phyloP scores from a whole-genome alignment of 2,113 vertebrate genomes.

The Centrocercus urophasianus region DNA sequence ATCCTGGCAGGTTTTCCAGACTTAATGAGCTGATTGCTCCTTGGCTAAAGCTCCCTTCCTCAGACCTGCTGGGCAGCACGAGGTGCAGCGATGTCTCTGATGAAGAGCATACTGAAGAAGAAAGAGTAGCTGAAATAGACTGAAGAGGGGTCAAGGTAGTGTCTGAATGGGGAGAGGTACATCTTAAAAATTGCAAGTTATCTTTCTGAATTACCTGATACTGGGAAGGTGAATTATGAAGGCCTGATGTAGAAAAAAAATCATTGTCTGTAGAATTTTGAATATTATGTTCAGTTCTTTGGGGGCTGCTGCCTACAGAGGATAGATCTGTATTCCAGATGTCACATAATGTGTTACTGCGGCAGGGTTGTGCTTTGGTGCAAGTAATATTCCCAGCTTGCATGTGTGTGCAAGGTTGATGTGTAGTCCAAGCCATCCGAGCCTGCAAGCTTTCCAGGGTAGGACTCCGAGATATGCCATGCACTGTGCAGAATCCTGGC shows the following conservation, averaged over 20 bases:
- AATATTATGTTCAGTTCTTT: constrained; percentile 65
- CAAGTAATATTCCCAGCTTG: constrained; percentile 66
- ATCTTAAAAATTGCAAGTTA: constrained; percentile 74
- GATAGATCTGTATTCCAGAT: constrained; percentile 74
- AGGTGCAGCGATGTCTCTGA: constrained; percentile 81
- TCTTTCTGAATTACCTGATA: constrained; percentile 79
- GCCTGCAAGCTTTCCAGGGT: constrained; percentile 73
- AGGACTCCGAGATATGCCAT: constrained; percentile 65
- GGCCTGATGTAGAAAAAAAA: constrained; percentile 60
- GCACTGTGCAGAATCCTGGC: constrained; percentile 70
- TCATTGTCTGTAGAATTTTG: constrained; percentile 66
- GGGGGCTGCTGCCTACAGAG: constrained; percentile 74
- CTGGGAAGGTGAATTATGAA: constrained; percentile 72
- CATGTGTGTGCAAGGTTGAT: constrained; percentile 70
- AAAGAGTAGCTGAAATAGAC: constrained; percentile 83
- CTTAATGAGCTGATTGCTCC: constrained; percentile 79
- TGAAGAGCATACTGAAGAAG: constrained; percentile 80
- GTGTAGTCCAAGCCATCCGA: constrained; percentile 68
- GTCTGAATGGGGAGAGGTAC: constrained; percentile 79
- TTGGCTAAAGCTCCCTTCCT: constrained; percentile 78
- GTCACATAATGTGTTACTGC: constrained; percentile 56
- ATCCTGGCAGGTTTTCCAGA: constrained; percentile 82
- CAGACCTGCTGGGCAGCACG: constrained; percentile 80
- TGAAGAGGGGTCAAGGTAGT: constrained; percentile 80
- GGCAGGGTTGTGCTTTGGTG: constrained; percentile 76